These are phyloP conservation scores for Aphelocoma californica DNA, from an alignment of 2,797 vertebrate genomes.

Conservation along the genomic window DNA sequence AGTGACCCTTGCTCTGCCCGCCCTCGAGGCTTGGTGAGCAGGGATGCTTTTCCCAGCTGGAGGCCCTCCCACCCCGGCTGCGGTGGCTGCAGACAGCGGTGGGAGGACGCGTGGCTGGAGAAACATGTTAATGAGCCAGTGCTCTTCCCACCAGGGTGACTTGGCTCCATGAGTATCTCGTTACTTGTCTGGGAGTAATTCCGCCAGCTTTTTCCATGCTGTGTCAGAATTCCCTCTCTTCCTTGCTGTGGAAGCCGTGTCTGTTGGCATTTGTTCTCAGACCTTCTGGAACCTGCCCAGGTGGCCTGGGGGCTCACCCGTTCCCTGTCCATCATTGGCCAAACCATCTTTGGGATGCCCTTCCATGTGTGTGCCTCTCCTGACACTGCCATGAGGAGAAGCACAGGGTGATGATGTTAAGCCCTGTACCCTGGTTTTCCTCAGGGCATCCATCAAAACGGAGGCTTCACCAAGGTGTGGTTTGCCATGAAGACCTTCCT, in stretches of 20 bases:
- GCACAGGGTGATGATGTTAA: rapidly evolving
- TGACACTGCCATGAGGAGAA: neutral
- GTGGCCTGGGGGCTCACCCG: neutral
- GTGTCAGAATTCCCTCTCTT: neutral
- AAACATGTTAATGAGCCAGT: neutral
- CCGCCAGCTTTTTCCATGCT: neutral
- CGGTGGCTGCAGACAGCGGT: neutral
- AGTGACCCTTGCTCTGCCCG: neutral
- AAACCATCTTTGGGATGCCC: rapidly evolving
- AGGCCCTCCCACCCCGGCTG: neutral
- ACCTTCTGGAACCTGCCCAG: neutral
- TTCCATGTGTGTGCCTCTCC: rapidly evolving
- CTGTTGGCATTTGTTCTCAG: neutral
- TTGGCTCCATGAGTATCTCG: neutral
- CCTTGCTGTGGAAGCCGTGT: rapidly evolving
- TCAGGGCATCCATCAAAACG: conserved; percentile 95
- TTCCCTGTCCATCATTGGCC: neutral
- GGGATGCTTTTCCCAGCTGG: neutral
- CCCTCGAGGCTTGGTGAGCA: neutral
- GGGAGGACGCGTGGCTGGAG: neutral
- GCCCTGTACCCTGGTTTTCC: neutral
- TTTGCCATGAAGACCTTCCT: conserved; percentile 99
- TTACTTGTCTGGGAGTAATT: neutral
- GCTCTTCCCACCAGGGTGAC: neutral
- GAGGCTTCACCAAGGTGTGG: conserved; percentile 97